These are phyloP conservation scores for Drosophila pseudotalamancana DNA, from an alignment of 2,888 invertebrate genomes.

Conservation along the genomic window DNA sequence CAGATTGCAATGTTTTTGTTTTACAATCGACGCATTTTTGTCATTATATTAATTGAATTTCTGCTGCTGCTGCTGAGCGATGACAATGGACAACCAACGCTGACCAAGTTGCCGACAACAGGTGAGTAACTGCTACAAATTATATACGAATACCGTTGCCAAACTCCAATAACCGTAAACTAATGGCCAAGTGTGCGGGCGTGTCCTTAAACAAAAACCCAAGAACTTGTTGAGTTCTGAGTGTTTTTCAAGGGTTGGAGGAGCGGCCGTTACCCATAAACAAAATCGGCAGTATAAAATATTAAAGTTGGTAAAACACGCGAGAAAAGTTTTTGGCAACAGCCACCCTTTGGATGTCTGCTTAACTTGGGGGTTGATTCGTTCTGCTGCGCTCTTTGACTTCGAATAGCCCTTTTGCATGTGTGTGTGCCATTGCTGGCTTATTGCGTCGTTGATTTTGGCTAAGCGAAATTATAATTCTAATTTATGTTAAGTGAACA, in stretches of 20 bases:
- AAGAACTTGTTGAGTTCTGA: constrained; percentile 65
- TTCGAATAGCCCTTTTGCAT: constrained; percentile 64
- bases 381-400: constrained; percentile 23
- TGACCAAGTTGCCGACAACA: constrained; percentile 74
- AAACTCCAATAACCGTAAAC: constrained; percentile 66
- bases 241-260: constrained; percentile 7
- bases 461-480: constrained; percentile 73
- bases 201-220: constrained; percentile 49
- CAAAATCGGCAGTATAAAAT: constrained; percentile 71
- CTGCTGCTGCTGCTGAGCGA: constrained; percentile 75
- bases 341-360: constrained; percentile 37
- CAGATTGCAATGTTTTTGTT: constrained; percentile 90
- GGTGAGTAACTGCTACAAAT: constrained; percentile 66
- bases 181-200: constrained; percentile 62
- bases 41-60: constrained; percentile 85
- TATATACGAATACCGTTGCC: constrained; percentile 13
- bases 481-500: constrained; percentile 69
- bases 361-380: constrained; percentile 58
- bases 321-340: constrained; percentile 68
- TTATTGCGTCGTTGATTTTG: constrained; percentile 78
- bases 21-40: constrained; percentile 87
- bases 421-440: constrained; percentile 58
- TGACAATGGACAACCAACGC: constrained; percentile 75
- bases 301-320: constrained; percentile 74
- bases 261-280: constrained; percentile 45